phyloP scores from a whole-genome alignment of 2,113 vertebrate genomes.

The Cyprinus carpio region DNA sequence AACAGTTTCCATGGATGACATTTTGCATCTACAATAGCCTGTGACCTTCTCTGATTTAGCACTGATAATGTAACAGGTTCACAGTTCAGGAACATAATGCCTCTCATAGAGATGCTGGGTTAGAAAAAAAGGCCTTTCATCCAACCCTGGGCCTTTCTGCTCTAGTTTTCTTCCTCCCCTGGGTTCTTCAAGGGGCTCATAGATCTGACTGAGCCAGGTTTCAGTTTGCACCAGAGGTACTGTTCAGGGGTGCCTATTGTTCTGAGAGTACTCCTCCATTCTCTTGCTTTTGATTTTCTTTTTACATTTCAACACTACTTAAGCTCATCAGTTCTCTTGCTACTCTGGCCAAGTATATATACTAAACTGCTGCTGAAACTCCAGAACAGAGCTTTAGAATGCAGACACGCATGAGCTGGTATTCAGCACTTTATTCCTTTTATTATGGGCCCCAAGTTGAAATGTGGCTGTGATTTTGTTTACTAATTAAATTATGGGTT shows the following conservation, averaged over 20 bases:
- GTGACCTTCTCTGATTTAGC: background rate
- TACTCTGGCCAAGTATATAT: background rate
- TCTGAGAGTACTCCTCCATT: background rate
- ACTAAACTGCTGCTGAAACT: conserved; percentile 25
- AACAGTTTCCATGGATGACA: background rate
- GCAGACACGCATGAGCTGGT: conserved; percentile 1
- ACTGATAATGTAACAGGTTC: background rate
- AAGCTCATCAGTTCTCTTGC: background rate
- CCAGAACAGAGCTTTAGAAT: background rate
- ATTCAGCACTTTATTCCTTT: conserved; percentile 9
- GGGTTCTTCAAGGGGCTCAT: conserved; percentile 17
- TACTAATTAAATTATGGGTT: conserved; percentile 9
- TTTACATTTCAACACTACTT: background rate
- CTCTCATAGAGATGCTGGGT: background rate
- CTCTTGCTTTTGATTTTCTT: background rate
- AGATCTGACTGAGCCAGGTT: conserved; percentile 26
- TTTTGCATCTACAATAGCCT: background rate
- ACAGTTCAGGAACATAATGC: conserved; percentile 42
- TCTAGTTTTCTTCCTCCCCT: conserved; percentile 24
- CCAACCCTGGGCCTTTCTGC: background rate
- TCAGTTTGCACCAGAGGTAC: conserved; percentile 36
- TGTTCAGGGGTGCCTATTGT: conserved; percentile 6
- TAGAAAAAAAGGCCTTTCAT: conserved; percentile 14
- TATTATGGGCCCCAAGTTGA: background rate
- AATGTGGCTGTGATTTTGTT: conserved; percentile 12